Conservation (phyloP, 1,140 invertebrate genomes). For the Musca vetustissima region DNA sequence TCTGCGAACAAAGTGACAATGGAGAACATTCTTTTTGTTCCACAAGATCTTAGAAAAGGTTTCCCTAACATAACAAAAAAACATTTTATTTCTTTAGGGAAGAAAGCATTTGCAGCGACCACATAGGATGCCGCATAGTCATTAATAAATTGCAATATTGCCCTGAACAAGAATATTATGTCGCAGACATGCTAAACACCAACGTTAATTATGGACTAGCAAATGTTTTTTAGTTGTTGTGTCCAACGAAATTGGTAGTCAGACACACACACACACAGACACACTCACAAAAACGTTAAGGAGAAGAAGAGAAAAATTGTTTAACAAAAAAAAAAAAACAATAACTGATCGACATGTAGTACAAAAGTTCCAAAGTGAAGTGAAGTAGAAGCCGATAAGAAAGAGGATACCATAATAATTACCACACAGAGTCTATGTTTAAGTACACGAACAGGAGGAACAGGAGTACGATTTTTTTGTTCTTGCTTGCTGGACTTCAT, state of each 20-base stretch:
- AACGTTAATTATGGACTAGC: conserved; percentile 14
- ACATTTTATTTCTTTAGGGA: background rate
- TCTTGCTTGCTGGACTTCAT: conserved; percentile 23
- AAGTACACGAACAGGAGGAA: conserved; percentile 7
- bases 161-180: too few relatives aligned
- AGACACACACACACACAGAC: too few relatives aligned
- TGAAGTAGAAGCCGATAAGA: background rate
- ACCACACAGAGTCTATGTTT: conserved; percentile 7
- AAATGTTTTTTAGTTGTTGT: background rate
- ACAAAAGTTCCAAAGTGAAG: too few relatives aligned
- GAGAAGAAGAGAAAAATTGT: too few relatives aligned
- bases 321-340: too few relatives aligned
- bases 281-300: too few relatives aligned
- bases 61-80: background rate
- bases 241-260: too few relatives aligned
- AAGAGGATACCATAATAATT: conserved; percentile 18
- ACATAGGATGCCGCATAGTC: background rate
- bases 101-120: background rate
- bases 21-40: background rate
- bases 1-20: conserved; percentile 17
- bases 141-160: too few relatives aligned
- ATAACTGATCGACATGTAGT: too few relatives aligned
- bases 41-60: background rate
- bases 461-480: background rate
- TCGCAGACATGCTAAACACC: conserved; percentile 8